phyloP scores from a whole-genome alignment of 2,797 vertebrate species.

The Mormyrus proboscirostris region DNA sequence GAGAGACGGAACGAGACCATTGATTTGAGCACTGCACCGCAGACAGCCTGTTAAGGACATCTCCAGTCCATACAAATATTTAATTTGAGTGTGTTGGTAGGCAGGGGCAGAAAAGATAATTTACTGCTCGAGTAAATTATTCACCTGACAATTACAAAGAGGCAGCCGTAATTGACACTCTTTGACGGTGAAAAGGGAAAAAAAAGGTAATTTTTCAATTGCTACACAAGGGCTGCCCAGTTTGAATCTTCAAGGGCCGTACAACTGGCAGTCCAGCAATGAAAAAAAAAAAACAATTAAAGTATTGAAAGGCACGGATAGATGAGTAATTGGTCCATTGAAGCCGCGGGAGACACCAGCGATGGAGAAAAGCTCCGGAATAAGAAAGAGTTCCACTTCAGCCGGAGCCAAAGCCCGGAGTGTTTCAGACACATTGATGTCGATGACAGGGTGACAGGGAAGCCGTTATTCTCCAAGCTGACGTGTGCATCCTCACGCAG shows the following conservation, averaged over 20 bases:
- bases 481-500: background rate
- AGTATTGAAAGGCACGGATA: background rate
- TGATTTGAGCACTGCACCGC: constrained; percentile 1
- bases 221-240: constrained; percentile 37
- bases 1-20: constrained; percentile 13
- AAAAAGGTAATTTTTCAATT: constrained; percentile 60
- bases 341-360: constrained; percentile 13
- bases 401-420: background rate
- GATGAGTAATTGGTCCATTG: constrained; percentile 6
- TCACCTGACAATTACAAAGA: constrained; percentile 61
- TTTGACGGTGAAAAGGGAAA: constrained; percentile 58
- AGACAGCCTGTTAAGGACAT: constrained; percentile 8
- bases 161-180: constrained; percentile 57
- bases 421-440: constrained; percentile 10
- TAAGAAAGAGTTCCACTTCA: background rate
- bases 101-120: constrained; percentile 1
- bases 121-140: constrained; percentile 55
- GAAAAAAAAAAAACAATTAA: background rate
- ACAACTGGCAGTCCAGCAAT: constrained; percentile 12
- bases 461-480: constrained; percentile 11
- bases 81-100: constrained; percentile 12
- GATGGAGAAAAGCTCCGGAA: background rate
- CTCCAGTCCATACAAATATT: constrained; percentile 16
- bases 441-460: background rate
- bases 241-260: constrained; percentile 18